Conservation (phyloP, 2,113 vertebrate species). For the Crotalus tigris region DNA sequence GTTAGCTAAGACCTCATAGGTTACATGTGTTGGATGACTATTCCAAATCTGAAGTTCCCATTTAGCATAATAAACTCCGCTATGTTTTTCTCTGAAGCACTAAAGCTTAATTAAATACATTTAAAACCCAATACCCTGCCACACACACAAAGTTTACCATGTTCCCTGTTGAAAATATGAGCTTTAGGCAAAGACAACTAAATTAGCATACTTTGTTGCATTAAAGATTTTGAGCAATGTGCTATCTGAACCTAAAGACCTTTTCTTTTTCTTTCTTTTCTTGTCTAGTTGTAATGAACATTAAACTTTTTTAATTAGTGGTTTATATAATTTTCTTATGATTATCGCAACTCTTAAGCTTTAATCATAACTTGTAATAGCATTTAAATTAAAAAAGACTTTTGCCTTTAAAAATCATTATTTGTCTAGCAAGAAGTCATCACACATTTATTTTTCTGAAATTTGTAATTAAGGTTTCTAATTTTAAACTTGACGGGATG, state of each 20-base stretch:
- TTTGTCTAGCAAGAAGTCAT: conserved; percentile 55
- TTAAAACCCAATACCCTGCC: background rate
- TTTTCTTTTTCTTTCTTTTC: conserved; percentile 41
- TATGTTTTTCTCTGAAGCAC: background rate
- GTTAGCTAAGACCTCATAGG: background rate
- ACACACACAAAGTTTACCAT: background rate
- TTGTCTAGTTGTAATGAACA: conserved; percentile 51
- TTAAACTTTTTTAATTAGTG: conserved; percentile 59
- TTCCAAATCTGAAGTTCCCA: background rate
- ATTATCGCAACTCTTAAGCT: conserved; percentile 48
- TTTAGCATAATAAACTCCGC: background rate
- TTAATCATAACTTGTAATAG: conserved; percentile 52
- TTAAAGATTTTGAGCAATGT: conserved; percentile 39
- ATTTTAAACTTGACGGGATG: conserved; percentile 53
- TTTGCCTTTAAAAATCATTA: conserved; percentile 53
- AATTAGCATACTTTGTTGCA: conserved; percentile 25
- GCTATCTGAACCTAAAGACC: conserved; percentile 41
- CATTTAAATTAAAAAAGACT: conserved; percentile 52
- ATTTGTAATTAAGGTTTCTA: conserved; percentile 60
- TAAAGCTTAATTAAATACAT: conserved; percentile 20
- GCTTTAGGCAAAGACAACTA: conserved; percentile 13
- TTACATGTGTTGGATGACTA: conserved; percentile 1
- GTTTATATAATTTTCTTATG: conserved; percentile 48
- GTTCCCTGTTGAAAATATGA: conserved; percentile 11
- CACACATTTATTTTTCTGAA: conserved; percentile 54